A percentile compares a stretch with the other conserved stretches of the same genome.
Evolutionary conservation across 2,888 invertebrate genomes (phyloP).

Genomic region (Andrena marginata): DNA sequence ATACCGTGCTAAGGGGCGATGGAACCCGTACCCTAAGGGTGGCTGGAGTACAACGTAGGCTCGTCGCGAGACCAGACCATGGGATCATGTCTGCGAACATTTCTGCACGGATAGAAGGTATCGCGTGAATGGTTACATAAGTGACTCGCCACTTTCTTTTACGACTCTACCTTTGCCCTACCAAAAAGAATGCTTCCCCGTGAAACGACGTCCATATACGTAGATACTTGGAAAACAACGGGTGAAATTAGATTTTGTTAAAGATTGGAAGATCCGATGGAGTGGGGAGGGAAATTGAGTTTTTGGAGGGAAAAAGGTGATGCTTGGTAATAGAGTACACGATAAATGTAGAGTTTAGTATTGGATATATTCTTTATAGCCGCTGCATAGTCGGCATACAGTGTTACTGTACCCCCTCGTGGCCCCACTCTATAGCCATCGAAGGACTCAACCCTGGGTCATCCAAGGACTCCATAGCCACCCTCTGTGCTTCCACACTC

Average conservation of each 20-base stretch:
- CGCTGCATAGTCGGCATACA: neutral
- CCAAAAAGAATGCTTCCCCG: neutral
- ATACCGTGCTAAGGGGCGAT: slow-evolving; percentile 30
- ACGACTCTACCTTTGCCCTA: neutral
- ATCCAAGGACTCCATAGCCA: neutral
- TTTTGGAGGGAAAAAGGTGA: neutral
- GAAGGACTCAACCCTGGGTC: neutral
- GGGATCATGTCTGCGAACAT: slow-evolving; percentile 13
- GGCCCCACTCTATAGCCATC: neutral
- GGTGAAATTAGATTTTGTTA: neutral
- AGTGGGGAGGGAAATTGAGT: neutral
- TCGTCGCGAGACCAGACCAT: slow-evolving; percentile 2
- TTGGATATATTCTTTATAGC: neutral
- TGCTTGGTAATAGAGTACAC: neutral
- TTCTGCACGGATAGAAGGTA: slow-evolving; percentile 1
- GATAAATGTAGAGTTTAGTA: too few relatives aligned
- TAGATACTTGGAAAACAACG: too few relatives aligned
- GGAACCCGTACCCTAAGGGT: slow-evolving; percentile 26
- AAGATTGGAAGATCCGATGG: neutral
- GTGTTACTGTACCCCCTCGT: too few relatives aligned
- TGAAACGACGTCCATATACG: neutral
- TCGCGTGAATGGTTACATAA: slow-evolving; percentile 5
- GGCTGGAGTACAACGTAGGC: slow-evolving; percentile 12
- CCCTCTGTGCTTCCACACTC: neutral
- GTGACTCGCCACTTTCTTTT: slow-evolving; percentile 15